Evolutionary conservation across 2,888 invertebrate species (phyloP).

Genomic region (Luperina testacea): DNA sequence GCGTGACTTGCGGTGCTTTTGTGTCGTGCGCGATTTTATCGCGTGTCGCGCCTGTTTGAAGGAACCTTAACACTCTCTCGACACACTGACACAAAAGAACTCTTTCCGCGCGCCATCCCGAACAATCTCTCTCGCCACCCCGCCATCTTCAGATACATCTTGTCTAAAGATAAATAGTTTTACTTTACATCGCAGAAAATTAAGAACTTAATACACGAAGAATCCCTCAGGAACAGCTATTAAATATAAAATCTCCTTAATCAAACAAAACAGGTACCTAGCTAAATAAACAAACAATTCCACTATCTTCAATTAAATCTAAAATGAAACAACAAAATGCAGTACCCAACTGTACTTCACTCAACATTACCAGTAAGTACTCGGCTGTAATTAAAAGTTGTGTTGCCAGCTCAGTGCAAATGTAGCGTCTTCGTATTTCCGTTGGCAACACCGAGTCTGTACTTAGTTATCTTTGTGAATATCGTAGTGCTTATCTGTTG

Average conservation of each 20-base stretch:
- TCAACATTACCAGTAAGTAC: slow-evolving; percentile 42
- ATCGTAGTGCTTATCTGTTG: slow-evolving; percentile 31
- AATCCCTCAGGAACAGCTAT: background rate
- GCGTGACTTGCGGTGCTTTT: no score
- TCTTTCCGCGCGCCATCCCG: no score
- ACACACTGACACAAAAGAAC: no score
- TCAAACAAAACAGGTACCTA: slow-evolving; percentile 19
- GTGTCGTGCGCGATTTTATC: no score
- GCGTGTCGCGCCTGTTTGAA: no score
- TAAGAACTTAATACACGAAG: background rate
- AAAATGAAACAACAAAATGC: slow-evolving; percentile 46
- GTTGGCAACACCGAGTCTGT: slow-evolving; percentile 41
- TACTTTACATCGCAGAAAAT: background rate
- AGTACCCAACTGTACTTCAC: slow-evolving; percentile 6
- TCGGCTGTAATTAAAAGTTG: slow-evolving; percentile 63
- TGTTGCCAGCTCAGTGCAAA: slow-evolving; percentile 57
- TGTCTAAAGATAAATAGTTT: background rate
- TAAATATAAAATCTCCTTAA: slow-evolving; percentile 16
- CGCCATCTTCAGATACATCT: no score
- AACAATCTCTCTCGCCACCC: no score
- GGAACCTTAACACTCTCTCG: no score
- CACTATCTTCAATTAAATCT: slow-evolving; percentile 51
- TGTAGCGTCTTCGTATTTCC: slow-evolving; percentile 59
- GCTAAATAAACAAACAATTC: slow-evolving; percentile 22
- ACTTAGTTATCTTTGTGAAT: slow-evolving; percentile 29